phyloP scores from a whole-genome alignment of 2,888 invertebrate species.

The Rhingia rostrata region DNA sequence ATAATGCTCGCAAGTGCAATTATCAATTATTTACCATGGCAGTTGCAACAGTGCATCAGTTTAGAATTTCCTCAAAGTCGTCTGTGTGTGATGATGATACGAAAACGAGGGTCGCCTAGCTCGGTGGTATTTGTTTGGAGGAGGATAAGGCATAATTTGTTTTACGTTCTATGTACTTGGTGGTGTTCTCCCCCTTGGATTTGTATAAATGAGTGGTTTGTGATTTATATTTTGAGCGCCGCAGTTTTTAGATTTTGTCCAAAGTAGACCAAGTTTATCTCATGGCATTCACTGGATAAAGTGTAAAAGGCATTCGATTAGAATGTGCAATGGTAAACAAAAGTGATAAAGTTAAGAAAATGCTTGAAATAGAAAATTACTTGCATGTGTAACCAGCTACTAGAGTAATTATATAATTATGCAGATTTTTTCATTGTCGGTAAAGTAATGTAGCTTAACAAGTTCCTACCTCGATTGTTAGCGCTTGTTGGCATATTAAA shows the following conservation, averaged over 20 bases:
- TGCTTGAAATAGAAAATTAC: not conserved
- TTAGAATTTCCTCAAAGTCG: constrained; percentile 67
- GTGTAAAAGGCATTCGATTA: not conserved
- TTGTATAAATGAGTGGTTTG: constrained; percentile 46
- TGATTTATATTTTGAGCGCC: constrained; percentile 63
- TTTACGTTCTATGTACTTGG: constrained; percentile 45
- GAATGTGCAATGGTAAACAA: constrained; percentile 18
- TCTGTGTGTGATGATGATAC: constrained; percentile 41
- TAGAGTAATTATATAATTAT: too few relatives aligned
- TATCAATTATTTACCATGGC: constrained; percentile 69
- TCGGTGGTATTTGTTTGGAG: constrained; percentile 11
- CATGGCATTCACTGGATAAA: not conserved
- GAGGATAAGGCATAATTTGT: constrained; percentile 20
- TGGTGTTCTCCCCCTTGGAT: constrained; percentile 35
- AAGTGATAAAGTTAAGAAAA: constrained; percentile 8
- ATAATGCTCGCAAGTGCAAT: constrained; percentile 56
- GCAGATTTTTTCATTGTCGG: too few relatives aligned
- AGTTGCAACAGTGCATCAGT: constrained; percentile 52
- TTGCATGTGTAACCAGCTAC: too few relatives aligned
- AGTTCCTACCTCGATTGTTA: too few relatives aligned
- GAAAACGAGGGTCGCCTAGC: constrained; percentile 47
- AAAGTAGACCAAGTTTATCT: constrained; percentile 15
- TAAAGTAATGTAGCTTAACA: too few relatives aligned
- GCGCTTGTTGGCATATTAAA: too few relatives aligned
- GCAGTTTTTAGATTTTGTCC: constrained; percentile 4